Base-by-base conservation (phyloP, 2,113 vertebrate genomes). In the Ochotona princeps region DNA sequence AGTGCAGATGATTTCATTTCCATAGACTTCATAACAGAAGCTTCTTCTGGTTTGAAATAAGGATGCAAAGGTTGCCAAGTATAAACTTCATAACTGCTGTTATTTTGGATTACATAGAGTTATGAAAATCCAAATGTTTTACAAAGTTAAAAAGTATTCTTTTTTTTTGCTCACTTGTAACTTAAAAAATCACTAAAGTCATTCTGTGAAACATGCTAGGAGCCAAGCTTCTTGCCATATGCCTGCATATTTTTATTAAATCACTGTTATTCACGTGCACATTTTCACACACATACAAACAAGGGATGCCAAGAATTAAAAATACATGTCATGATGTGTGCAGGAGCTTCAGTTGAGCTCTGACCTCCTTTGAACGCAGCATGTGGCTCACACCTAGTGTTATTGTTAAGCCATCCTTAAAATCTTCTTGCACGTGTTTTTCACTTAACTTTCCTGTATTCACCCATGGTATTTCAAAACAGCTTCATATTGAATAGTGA, bases 91-190 rank as follows among this genome's bases (percentile, higher is more conserved):
- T 96, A 96, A 91, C 96, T 97, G 96, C 96, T 97, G 96, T 97
- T 97, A 97, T 96, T 96, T 97, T 97, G 95, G 91, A 96, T 97
- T 96, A 85, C 83, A 94, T 85, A 79, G 89, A 96, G 87, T 96
- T 95, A 96, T 96, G 97, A 97, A 95, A 97, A 96, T 97, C 95
- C 75, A 96, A 97, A 97, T 97, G 97, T 97, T 97, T 97, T 97
- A 95, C 84, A 94, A 92, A 97, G 97, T 97, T 95, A 96, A 91
- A 92, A 97, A 97, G 92, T 95, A 96, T 96, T 96, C 91, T 93
- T 95, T 96, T 95, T 96, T 96, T 95, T 96, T 97, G 97, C 95
- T 97, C 96, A 97, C 94, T 97, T 97, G 67, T 95, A 97, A 89
- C 93, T 97, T 84, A 90, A 87, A 44, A 97, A 96, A 94, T 93